phyloP scores from a whole-genome alignment of 2,797 vertebrate species.

The Pelochelys cantorii region DNA sequence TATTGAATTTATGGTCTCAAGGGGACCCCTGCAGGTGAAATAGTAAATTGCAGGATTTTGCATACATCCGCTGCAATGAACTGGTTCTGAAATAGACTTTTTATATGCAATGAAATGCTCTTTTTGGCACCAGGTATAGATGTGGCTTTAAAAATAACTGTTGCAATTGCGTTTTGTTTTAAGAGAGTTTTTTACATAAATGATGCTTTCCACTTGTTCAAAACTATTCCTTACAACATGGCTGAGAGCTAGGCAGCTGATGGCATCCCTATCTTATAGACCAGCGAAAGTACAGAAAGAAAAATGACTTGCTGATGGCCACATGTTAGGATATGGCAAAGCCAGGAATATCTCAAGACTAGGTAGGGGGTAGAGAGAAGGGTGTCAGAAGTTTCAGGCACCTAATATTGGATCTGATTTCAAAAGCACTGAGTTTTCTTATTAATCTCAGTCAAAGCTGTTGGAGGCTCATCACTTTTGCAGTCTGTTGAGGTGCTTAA shows the following conservation, averaged over 20 bases:
- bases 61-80: background rate
- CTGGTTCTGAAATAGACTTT: background rate
- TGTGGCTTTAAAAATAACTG: background rate
- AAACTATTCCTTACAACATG: accelerated
- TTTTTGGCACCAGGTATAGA: accelerated
- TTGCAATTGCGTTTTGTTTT: background rate
- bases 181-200: background rate
- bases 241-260: background rate
- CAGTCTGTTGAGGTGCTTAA: background rate
- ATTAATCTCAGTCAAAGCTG: background rate
- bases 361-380: no score
- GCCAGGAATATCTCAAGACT: background rate
- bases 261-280: background rate
- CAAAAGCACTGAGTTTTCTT: background rate
- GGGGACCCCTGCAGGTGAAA: background rate
- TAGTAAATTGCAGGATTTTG: background rate
- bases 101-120: accelerated
- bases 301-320: accelerated
- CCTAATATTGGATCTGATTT: accelerated
- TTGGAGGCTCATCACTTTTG: background rate
- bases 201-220: background rate
- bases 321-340: background rate
- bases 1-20: slow-evolving; percentile 11
- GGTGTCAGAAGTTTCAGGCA: background rate
- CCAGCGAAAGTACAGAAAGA: background rate